These are phyloP conservation scores for Lasioglossum marginatum DNA, from an alignment of 2,888 invertebrate genomes.

Conservation along the genomic window DNA sequence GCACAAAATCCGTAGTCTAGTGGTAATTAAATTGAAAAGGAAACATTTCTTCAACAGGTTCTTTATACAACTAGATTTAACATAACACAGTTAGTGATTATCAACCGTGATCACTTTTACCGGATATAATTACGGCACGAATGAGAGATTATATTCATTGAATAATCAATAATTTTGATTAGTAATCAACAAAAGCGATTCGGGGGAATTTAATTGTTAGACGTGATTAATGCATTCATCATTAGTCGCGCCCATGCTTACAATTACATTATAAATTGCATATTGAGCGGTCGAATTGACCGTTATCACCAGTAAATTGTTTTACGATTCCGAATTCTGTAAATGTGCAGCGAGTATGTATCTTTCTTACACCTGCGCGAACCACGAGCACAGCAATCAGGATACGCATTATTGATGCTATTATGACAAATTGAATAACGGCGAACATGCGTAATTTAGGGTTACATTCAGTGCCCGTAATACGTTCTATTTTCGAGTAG, in stretches of 20 bases:
- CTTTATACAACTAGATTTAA: neutral
- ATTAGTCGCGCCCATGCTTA: neutral
- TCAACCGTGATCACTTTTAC: neutral
- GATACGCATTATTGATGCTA: neutral
- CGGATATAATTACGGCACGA: neutral
- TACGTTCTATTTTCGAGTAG: neutral
- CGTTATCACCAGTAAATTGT: neutral
- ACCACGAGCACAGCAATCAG: neutral
- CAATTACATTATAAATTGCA: constrained; percentile 5
- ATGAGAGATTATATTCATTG: neutral
- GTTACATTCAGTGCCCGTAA: neutral
- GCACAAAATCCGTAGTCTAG: too few species aligned
- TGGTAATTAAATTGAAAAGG: neutral
- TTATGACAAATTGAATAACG: neutral
- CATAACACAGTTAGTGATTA: neutral
- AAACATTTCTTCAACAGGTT: neutral
- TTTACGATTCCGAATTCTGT: neutral
- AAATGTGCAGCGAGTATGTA: neutral
- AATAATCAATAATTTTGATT: constrained; percentile 1
- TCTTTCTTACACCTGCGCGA: neutral
- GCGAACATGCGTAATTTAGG: neutral
- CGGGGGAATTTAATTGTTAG: neutral
- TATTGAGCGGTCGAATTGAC: neutral
- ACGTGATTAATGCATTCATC: constrained; percentile 11
- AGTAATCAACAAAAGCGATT: constrained; percentile 1